A percentile compares a stretch with the other conserved stretches of the same genome.
These are phyloP conservation scores for Seira musarum DNA, from an alignment of 2,888 invertebrate species.

Conservation along the genomic window DNA sequence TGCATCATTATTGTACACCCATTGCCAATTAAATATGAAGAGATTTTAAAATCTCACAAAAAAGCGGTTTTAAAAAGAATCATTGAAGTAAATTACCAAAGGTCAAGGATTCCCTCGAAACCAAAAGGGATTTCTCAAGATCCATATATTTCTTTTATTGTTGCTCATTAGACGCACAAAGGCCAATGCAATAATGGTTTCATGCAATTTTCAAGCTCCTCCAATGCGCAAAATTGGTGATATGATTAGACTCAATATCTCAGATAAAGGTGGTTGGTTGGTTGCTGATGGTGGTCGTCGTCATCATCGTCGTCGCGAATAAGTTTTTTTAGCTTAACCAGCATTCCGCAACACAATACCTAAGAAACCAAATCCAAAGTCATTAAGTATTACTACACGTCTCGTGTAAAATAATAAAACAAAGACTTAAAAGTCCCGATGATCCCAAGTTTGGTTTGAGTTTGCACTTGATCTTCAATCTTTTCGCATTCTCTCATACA, in stretches of 20 bases:
- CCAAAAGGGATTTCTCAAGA: conserved; percentile 7
- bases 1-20: too few species aligned
- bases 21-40: too few species aligned
- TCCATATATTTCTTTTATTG: neutral
- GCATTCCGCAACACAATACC: neutral
- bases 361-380: neutral
- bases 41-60: too few species aligned
- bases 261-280: neutral
- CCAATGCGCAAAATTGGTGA: neutral
- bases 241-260: neutral
- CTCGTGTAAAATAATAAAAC: neutral
- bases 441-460: neutral
- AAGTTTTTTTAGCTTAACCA: too few species aligned
- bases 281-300: neutral
- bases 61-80: too few species aligned
- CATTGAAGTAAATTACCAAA: conserved; percentile 14
- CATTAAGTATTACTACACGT: neutral
- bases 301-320: too few species aligned
- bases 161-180: neutral
- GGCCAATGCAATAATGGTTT: neutral
- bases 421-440: neutral
- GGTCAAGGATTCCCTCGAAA: conserved; percentile 29
- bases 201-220: neutral
- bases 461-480: conserved; percentile 59
- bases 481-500: conserved; percentile 23